Evolutionary conservation across 2,797 vertebrate genomes (phyloP).

Genomic region (Pangasius mekongensis): DNA sequence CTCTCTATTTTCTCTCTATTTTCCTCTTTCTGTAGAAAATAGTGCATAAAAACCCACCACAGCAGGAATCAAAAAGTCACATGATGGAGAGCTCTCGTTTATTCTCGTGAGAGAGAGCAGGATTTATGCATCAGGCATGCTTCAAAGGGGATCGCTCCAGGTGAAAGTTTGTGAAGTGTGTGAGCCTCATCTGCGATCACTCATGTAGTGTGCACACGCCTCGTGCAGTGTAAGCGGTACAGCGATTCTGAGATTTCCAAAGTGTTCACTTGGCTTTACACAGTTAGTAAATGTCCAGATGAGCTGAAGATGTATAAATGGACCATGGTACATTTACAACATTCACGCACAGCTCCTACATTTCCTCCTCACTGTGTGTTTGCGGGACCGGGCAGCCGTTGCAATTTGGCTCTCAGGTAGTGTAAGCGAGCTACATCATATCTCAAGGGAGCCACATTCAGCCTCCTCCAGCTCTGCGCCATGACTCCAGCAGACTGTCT

Average conservation of each 20-base stretch:
- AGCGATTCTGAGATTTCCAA: neutral
- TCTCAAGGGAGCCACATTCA: constrained; percentile 60
- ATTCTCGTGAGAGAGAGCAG: neutral
- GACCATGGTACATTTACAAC: neutral
- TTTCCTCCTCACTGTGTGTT: constrained; percentile 42
- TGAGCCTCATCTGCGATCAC: neutral
- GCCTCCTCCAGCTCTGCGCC: constrained; percentile 59
- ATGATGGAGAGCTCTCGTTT: neutral
- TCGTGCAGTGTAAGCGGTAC: neutral
- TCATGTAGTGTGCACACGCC: neutral
- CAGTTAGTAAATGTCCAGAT: neutral
- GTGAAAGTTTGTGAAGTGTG: neutral
- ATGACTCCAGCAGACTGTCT: constrained; percentile 61
- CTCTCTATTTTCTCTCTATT: neutral
- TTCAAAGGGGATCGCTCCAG: neutral
- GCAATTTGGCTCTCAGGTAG: constrained; percentile 73
- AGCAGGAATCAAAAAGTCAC: neutral
- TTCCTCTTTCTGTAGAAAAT: neutral
- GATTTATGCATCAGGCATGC: neutral
- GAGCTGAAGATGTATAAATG: neutral
- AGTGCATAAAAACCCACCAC: neutral
- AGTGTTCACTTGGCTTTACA: neutral
- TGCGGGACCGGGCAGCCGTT: constrained; percentile 63
- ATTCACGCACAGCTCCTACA: constrained; percentile 59
- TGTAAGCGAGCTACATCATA: constrained; percentile 67